These are phyloP conservation scores for Plecturocebus donacophilus DNA, from an alignment of 2,113 vertebrate species.

Conservation along the genomic window DNA sequence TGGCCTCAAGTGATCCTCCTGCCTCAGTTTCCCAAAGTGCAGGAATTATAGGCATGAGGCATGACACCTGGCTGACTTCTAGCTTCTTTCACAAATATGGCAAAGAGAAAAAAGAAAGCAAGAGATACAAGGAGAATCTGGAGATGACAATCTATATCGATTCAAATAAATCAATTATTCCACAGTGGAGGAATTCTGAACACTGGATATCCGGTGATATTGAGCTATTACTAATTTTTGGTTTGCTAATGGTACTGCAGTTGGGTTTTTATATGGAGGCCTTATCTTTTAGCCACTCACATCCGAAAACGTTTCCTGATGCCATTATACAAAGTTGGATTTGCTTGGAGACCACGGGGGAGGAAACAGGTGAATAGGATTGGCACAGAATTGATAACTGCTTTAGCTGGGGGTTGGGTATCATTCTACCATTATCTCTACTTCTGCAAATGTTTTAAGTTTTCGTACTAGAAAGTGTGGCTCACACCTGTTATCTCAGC, in stretches of 20 bases:
- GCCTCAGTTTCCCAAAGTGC: no score
- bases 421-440: neutral
- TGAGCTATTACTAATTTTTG: no score
- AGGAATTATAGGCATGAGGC: no score
- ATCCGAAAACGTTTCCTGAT: neutral
- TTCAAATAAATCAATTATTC: neutral
- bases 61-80: no score
- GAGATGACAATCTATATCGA: neutral
- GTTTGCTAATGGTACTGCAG: neutral
- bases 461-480: neutral
- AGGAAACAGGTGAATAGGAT: neutral
- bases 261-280: neutral
- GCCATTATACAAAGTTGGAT: accelerated
- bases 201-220: neutral
- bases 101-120: neutral
- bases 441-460: neutral
- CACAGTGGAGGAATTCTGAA: neutral
- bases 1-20: no score
- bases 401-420: neutral
- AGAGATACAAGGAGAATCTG: neutral
- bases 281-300: neutral
- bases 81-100: neutral
- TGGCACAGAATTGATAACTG: neutral
- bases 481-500: neutral
- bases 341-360: neutral